Conservation (phyloP, 2,888 invertebrate species). For the Lucinisca nassula region DNA sequence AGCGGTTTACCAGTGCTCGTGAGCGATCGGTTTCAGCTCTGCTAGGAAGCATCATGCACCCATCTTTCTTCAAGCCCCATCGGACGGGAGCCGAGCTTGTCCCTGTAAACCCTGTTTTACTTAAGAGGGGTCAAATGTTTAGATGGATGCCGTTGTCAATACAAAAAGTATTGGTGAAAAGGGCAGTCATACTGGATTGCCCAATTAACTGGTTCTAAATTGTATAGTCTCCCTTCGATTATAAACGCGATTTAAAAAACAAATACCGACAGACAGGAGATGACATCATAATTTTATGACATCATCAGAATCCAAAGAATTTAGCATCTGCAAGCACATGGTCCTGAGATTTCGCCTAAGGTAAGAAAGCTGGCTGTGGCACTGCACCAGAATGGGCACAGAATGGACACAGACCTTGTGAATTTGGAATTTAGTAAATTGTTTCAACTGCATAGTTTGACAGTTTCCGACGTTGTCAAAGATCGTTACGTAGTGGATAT, state of each 20-base stretch:
- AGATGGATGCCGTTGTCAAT: too few species aligned
- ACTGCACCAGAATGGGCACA: slow-evolving; percentile 22
- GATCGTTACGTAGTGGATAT: slow-evolving; percentile 6
- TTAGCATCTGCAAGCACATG: background rate
- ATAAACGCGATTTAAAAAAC: too few species aligned
- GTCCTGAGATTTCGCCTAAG: slow-evolving; percentile 10
- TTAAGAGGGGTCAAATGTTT: too few species aligned
- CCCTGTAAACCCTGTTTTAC: too few species aligned
- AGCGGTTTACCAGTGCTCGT: too few species aligned
- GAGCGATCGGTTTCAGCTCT: too few species aligned
- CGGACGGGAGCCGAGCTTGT: too few species aligned
- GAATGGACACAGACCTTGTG: too few species aligned
- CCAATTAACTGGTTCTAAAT: background rate
- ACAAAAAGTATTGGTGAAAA: slow-evolving; percentile 27
- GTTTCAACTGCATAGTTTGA: slow-evolving; percentile 11
- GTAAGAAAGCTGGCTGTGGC: slow-evolving; percentile 30
- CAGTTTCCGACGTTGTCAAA: slow-evolving; percentile 10
- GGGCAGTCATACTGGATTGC: slow-evolving; percentile 11
- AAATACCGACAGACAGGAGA: background rate
- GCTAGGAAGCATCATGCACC: too few species aligned
- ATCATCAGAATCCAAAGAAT: background rate
- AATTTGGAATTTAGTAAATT: background rate
- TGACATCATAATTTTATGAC: background rate
- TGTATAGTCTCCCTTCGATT: slow-evolving; percentile 11
- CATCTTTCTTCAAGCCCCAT: too few species aligned